phyloP scores from a whole-genome alignment of 2,888 invertebrate genomes.

The Ashinkailepas kermadecensis region DNA sequence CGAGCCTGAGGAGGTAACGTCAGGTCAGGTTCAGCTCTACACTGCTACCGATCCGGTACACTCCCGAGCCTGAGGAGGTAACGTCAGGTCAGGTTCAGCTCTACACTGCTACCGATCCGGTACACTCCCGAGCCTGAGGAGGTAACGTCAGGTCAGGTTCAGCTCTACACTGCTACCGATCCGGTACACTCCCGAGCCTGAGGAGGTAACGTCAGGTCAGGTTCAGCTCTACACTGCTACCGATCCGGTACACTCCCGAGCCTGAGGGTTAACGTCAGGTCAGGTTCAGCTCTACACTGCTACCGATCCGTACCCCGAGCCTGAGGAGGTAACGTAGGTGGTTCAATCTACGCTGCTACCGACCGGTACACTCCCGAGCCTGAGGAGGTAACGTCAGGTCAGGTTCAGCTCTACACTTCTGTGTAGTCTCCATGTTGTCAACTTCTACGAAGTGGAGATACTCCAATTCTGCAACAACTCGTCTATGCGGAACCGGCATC shows the following conservation, averaged over 20 bases:
- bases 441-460: too few species aligned
- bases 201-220: conserved; percentile 99
- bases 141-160: conserved; percentile 99
- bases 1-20: conserved; percentile 68
- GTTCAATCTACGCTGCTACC: conserved; percentile 99
- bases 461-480: too few species aligned
- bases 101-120: conserved; percentile 96
- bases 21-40: conserved; percentile 99
- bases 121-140: conserved; percentile 63
- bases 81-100: conserved; percentile 99
- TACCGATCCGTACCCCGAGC: conserved; percentile 64
- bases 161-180: conserved; percentile 99
- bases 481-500: too few species aligned
- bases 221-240: conserved; percentile 98
- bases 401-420: conserved; percentile 99
- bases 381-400: conserved; percentile 93
- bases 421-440: too few species aligned
- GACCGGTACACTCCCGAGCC: conserved; percentile 65
- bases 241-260: conserved; percentile 75
- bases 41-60: conserved; percentile 95
- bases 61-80: conserved; percentile 58
- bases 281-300: conserved; percentile 69
- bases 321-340: too few species aligned
- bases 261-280: conserved; percentile 67
- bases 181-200: conserved; percentile 60